Conservation (phyloP, 2,888 invertebrate species). For the Strigamia maritima region DNA sequence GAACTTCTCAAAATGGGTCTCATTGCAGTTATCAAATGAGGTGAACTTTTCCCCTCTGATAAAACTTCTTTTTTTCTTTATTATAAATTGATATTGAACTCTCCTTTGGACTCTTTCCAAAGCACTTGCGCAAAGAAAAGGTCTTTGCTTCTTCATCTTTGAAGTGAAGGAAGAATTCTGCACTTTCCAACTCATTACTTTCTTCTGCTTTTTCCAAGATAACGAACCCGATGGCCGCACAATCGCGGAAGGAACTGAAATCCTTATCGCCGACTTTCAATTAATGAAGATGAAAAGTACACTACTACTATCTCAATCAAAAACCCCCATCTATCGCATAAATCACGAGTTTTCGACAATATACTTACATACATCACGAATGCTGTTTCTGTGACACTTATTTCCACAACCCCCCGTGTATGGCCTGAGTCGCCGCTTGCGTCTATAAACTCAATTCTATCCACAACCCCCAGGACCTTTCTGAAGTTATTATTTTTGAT, state of each 20-base stretch:
- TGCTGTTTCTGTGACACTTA: no score
- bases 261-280: slow-evolving; percentile 4
- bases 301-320: not conserved
- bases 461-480: no score
- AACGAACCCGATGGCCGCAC: slow-evolving; percentile 9
- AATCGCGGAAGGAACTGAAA: not conserved
- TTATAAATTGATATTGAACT: slow-evolving; percentile 12
- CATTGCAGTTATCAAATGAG: not conserved
- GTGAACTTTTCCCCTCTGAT: not conserved
- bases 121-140: not conserved
- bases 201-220: not conserved
- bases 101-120: not conserved
- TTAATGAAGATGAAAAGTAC: slow-evolving; percentile 5
- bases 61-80: not conserved
- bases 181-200: slow-evolving; percentile 23
- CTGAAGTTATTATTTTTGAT: no score
- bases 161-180: slow-evolving; percentile 1
- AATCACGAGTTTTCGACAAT: no score
- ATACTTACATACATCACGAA: not conserved
- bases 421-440: no score
- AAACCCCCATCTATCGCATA: not conserved
- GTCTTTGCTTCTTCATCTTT: slow-evolving; percentile 2
- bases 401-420: no score
- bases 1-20: not conserved
- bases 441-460: no score